Evolutionary conservation across 1,140 invertebrate species (phyloP), one percentile per base, ranked within the genome.

Genomic region (Drosophila quadrilineata): DNA sequence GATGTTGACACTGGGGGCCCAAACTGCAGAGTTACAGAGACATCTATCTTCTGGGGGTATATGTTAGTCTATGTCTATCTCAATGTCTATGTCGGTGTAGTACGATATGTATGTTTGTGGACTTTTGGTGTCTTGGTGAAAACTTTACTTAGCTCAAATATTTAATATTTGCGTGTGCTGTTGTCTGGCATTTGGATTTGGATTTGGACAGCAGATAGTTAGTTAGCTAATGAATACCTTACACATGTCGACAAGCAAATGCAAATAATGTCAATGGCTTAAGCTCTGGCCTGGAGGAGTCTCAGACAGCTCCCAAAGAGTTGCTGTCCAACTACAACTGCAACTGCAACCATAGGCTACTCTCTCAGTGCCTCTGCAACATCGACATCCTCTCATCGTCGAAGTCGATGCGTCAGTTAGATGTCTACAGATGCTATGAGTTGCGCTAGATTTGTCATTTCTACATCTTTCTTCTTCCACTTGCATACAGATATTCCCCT

Each of bases 141-240:
- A 84, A 85, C 79, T 74, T 64, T 62, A 66, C 69, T 36, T 35
- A 56, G 63, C 70, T 71, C 76, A 80, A 82, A 80, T 67, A 80
- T 75, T 80, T 56, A 84, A 77, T 84, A 85, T 84, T 84, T 84
- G 77, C 72, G 72, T 75, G 72, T 49, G 43, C 29, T 26, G 45
- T 49, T 45, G 71, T 41, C 79, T 77, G 79, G 71, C 79, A 85
- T 85, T 82, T 68, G 59, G 50, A 85, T 85, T 82, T 68, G 59
- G 50, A 84, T 62, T 76, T 75, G 68, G 72, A 84, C 72, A 71
- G 69, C 28, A 56, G 10, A 80, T n/a, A n/a, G n/a, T n/a, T n/a
- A n/a, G n/a, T n/a, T n/a, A n/a, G 79, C 77, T 84, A 84, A 84
- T 84, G 79, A 84, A 84, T 85, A 84, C 77, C 79, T 84, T 85